Conservation (phyloP, 2,888 invertebrate genomes). For the Aphelenchoides bicaudatus region DNA sequence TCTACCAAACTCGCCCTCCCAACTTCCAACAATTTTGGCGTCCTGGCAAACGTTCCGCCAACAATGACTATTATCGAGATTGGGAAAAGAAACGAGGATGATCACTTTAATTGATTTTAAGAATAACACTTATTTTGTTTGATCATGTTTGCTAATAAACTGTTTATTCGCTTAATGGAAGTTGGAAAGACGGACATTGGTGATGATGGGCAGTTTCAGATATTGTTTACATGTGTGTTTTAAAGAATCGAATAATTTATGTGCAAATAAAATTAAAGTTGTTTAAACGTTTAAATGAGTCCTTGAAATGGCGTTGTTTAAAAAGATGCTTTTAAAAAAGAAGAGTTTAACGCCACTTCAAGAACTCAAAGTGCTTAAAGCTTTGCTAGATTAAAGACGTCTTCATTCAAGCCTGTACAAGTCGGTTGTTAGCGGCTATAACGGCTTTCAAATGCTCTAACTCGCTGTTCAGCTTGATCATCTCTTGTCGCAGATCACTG, state of each 20-base stretch:
- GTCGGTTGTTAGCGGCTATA: constrained; percentile 34
- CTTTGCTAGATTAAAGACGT: background rate
- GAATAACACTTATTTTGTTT: background rate
- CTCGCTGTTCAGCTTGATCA: constrained; percentile 42
- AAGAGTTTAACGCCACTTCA: too few relatives aligned
- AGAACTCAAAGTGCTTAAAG: constrained; percentile 3
- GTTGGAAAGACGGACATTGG: too few relatives aligned
- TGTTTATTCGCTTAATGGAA: too few relatives aligned
- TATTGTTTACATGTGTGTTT: too few relatives aligned
- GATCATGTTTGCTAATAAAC: too few relatives aligned
- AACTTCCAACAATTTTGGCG: background rate
- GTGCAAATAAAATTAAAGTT: constrained; percentile 9
- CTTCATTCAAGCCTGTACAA: constrained; percentile 16
- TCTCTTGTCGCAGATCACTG: constrained; percentile 57
- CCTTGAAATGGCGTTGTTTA: background rate
- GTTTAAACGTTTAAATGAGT: too few relatives aligned
- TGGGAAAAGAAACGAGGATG: background rate
- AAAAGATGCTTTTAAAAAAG: background rate
- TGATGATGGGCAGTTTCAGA: too few relatives aligned
- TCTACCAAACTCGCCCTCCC: background rate
- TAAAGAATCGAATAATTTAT: background rate
- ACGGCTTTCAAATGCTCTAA: constrained; percentile 39
- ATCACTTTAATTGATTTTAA: background rate
- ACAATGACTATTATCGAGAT: background rate
- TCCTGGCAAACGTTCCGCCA: constrained; percentile 1